Evolutionary conservation across 2,888 invertebrate genomes (phyloP), one percentile per base, ranked within the genome.

Genomic region (Lymantria dispar): DNA sequence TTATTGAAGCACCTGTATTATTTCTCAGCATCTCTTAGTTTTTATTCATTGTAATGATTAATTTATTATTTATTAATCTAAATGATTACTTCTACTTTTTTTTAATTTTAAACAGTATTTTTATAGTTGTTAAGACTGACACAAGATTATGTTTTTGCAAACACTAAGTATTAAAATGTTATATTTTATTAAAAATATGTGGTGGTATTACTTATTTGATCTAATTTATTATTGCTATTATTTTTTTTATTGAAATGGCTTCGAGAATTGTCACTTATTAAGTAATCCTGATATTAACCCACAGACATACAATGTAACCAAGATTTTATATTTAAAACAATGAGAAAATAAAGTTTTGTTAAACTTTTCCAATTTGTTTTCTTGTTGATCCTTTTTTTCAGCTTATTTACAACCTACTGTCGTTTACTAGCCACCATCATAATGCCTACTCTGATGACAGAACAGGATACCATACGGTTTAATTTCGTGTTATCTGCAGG

Each of bases 111-210:
- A 80, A 76, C 87, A 88, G 87, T 89, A 88, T 88, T 87, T 82
- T 76, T 74, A 81, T 87, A 88, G 85, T 81, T 82, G 60, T 82
- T 89, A 89, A 89, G 90, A 89, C 90, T 90, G 89, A 89, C 85
- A 82, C 84, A 83, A 80, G 70, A 77, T 78, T 77, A 81, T 86
- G 80, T 86, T 85, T n/a, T 83, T 82, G 72, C 79, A 80, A 78
- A 80, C 75, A 79, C 76, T 83, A 81, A 87, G 85, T 87, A 87
- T 87, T 88, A 83, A 81, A 80, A 72, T 74, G 70, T 79, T 74
- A 78, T 78, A 77, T 78, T 75, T 76, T 74, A 69, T 64, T 69
- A 63, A 70, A 74, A 22, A 64, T 71, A 75, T 79, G 80, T 85
- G 85, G 82, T 85, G 83, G 85, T 83, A 76, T 80, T 77, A 79